Percentiles rank a stretch among this genome's conserved stretches.
phyloP scores from a whole-genome alignment of 1,140 invertebrate genomes.

The Ceratoteleas bidentatus region DNA sequence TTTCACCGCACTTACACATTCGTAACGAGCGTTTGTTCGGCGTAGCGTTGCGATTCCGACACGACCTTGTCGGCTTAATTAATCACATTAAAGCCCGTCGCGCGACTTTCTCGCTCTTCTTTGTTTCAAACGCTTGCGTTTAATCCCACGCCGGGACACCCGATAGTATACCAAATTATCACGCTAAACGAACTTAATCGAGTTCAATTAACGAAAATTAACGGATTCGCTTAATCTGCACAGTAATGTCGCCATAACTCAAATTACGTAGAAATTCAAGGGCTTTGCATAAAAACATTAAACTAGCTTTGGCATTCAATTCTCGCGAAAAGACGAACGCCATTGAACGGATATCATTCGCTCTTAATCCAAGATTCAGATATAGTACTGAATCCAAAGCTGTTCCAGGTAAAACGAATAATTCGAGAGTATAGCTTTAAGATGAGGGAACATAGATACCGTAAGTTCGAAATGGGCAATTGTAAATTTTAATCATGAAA shows the following conservation, averaged over 20 bases:
- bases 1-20: slow-evolving; percentile 5
- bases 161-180: slow-evolving; percentile 29
- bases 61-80: slow-evolving; percentile 59
- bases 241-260: not conserved
- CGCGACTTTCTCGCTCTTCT: slow-evolving; percentile 57
- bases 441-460: no score
- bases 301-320: not conserved
- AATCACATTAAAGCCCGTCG: slow-evolving; percentile 58
- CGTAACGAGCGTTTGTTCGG: slow-evolving; percentile 24
- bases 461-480: no score
- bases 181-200: slow-evolving; percentile 20
- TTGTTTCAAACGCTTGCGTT: slow-evolving; percentile 45
- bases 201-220: slow-evolving; percentile 15
- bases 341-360: no score
- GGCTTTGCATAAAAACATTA: not conserved
- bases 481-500: no score
- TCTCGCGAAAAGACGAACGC: not conserved
- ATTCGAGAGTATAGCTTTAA: no score
- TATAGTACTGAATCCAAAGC: no score
- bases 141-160: slow-evolving; percentile 24
- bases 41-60: slow-evolving; percentile 19
- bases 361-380: no score
- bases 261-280: not conserved
- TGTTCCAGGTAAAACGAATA: not conserved
- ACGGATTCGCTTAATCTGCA: not conserved